Evolutionary conservation across 2,113 vertebrate species (phyloP).

Genomic region (Grantiella picta): DNA sequence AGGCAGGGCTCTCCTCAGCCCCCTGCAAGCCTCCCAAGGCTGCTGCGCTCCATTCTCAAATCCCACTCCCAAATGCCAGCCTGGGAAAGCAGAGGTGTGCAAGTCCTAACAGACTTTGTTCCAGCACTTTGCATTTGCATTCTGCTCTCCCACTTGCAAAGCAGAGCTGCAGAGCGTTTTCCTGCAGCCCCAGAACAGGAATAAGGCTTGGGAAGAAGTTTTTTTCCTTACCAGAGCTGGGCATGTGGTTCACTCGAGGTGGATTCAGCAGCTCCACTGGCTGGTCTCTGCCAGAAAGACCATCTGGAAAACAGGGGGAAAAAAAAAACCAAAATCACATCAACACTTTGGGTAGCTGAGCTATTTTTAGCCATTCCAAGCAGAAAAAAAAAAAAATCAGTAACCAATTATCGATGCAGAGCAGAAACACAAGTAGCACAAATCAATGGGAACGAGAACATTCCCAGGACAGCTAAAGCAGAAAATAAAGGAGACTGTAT

Average conservation of each 20-base stretch:
- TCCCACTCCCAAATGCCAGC: neutral
- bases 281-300: slow-evolving; percentile 82
- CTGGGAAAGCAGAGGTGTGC: slow-evolving; percentile 27
- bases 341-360: neutral
- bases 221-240: slow-evolving; percentile 75
- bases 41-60: neutral
- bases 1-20: neutral
- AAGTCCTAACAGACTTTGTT: slow-evolving; percentile 22
- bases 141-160: neutral
- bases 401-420: neutral
- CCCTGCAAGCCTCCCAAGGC: neutral
- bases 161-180: neutral
- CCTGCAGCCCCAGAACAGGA: neutral
- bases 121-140: slow-evolving; percentile 27
- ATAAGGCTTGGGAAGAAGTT: neutral
- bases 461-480: neutral
- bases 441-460: neutral
- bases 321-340: slow-evolving; percentile 3
- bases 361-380: slow-evolving; percentile 24
- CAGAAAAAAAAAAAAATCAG: neutral
- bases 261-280: slow-evolving; percentile 80
- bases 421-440: neutral
- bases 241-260: slow-evolving; percentile 78
- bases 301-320: slow-evolving; percentile 68
- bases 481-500: neutral